These are phyloP conservation scores for Macroglossus sobrinus DNA, from an alignment of 2,113 vertebrate genomes.

Conservation along the genomic window DNA sequence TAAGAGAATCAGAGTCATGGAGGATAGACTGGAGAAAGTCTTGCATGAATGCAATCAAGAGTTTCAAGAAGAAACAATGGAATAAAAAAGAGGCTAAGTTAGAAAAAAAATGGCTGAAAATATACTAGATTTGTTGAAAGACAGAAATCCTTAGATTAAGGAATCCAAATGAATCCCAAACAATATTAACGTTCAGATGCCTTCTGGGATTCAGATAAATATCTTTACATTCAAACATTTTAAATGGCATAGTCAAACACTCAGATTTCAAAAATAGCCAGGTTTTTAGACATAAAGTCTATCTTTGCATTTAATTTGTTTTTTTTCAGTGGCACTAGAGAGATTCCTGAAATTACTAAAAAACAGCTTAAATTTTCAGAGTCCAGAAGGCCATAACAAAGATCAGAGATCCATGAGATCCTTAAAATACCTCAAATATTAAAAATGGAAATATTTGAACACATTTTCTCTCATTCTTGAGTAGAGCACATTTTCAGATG, in stretches of 20 bases:
- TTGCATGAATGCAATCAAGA: background rate
- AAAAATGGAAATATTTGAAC: background rate
- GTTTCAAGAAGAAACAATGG: background rate
- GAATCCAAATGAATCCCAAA: background rate
- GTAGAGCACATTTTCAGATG: background rate
- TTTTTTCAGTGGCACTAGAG: background rate
- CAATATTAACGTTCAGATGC: background rate
- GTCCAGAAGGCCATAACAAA: background rate
- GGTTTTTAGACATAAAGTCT: background rate
- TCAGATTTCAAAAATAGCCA: background rate
- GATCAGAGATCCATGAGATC: background rate
- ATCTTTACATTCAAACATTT: background rate
- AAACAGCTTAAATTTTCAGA: background rate
- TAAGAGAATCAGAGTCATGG: background rate
- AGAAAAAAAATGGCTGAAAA: background rate
- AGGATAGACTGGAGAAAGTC: background rate
- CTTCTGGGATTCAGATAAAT: background rate
- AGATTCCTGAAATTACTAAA: background rate
- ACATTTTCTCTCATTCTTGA: background rate
- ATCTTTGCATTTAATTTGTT: background rate
- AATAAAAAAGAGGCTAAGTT: background rate
- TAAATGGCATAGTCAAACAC: background rate
- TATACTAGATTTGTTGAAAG: background rate
- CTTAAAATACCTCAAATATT: background rate
- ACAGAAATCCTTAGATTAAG: background rate